These are phyloP conservation scores for Xestia xanthographa DNA, from an alignment of 2,888 invertebrate genomes.

Conservation along the genomic window DNA sequence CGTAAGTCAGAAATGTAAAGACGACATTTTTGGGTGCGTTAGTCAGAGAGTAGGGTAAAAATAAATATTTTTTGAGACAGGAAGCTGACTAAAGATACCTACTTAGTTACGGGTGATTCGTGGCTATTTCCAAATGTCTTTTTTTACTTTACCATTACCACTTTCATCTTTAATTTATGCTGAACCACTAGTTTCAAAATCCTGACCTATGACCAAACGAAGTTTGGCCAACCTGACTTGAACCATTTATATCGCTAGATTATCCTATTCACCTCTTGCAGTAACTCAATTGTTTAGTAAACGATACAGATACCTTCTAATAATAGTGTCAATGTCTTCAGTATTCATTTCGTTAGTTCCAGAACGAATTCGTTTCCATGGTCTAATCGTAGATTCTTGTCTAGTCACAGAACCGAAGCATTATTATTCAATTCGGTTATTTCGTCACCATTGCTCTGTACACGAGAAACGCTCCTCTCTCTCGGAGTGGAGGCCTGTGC, in stretches of 20 bases:
- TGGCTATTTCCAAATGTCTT: background rate
- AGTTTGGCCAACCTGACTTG: background rate
- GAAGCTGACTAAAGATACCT: conserved; percentile 30
- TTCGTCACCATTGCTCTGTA: background rate
- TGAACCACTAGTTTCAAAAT: conserved; percentile 12
- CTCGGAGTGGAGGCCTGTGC: background rate
- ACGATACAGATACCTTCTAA: background rate
- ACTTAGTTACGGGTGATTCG: conserved; percentile 9
- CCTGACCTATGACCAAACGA: conserved; percentile 26
- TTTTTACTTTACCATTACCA: background rate
- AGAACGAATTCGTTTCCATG: conserved; percentile 10
- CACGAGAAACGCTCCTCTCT: background rate
- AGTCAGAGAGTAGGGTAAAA: conserved; percentile 37
- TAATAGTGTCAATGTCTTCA: conserved; percentile 14
- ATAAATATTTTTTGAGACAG: conserved; percentile 21
- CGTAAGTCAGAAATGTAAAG: conserved; percentile 9
- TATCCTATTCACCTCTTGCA: conserved; percentile 2
- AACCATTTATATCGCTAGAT: conserved; percentile 11
- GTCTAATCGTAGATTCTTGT: background rate
- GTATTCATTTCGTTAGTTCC: conserved; percentile 2
- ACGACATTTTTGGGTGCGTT: conserved; percentile 21
- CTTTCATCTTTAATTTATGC: background rate
- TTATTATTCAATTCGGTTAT: background rate
- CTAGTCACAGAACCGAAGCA: background rate
- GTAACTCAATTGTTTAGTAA: conserved; percentile 19